Percentiles rank a stretch among this genome's conserved stretches.
phyloP scores from a whole-genome alignment of 2,888 invertebrate genomes.

The Chloroclystis v-ata region DNA sequence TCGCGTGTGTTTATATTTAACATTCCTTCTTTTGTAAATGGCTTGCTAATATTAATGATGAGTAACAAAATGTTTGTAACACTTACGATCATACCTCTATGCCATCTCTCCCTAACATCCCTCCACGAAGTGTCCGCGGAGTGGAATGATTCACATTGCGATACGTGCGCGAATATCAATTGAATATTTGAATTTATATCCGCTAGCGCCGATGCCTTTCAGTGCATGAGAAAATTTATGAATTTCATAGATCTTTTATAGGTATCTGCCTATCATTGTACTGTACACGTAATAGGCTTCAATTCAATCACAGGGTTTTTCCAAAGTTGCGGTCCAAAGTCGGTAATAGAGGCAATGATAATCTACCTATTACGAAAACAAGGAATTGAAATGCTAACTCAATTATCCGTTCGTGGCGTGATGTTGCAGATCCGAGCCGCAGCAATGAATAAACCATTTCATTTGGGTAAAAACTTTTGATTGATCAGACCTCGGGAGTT shows the following conservation, averaged over 20 bases:
- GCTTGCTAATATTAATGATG: too few relatives aligned
- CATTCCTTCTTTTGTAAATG: too few relatives aligned
- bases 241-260: background rate
- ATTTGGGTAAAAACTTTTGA: slow-evolving; percentile 42
- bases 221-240: background rate
- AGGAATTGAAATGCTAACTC: slow-evolving; percentile 1
- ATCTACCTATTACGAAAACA: background rate
- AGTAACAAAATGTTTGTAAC: too few relatives aligned
- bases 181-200: slow-evolving; percentile 17
- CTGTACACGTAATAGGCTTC: too few relatives aligned
- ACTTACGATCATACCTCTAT: background rate
- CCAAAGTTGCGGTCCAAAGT: too few relatives aligned
- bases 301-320: too few relatives aligned
- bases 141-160: slow-evolving; percentile 23
- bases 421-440: slow-evolving; percentile 19
- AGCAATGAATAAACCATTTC: slow-evolving; percentile 39
- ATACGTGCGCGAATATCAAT: slow-evolving; percentile 25
- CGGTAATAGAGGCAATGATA: too few relatives aligned
- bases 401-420: slow-evolving; percentile 4
- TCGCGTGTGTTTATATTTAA: too few relatives aligned
- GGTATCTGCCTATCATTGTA: too few relatives aligned
- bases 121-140: slow-evolving; percentile 4
- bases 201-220: slow-evolving; percentile 1
- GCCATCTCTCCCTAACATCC: background rate
- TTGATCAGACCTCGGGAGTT: slow-evolving; percentile 40